phyloP scores from a whole-genome alignment of 2,888 invertebrate genomes.

The Acronicta alni region DNA sequence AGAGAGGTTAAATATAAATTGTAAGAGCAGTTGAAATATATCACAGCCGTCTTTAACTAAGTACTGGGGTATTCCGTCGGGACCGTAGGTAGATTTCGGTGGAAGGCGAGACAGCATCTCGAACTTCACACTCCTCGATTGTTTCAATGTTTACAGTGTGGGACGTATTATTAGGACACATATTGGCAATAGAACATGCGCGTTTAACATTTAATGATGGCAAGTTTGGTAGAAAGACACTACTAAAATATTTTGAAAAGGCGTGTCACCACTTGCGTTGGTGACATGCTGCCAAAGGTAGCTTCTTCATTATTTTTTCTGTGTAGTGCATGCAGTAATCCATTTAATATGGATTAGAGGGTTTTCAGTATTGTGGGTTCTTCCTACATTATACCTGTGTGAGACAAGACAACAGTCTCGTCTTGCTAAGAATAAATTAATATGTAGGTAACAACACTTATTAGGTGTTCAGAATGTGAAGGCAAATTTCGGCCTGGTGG shows the following conservation, averaged over 20 bases:
- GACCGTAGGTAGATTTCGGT: conserved; percentile 1
- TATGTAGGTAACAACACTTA: no score
- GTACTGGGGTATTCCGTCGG: neutral
- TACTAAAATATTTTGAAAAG: conserved; percentile 1
- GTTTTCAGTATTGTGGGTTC: no score
- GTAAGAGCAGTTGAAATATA: neutral
- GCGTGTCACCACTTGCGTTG: conserved; percentile 1
- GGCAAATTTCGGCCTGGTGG: no score
- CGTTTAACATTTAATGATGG: neutral
- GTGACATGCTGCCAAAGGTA: no score
- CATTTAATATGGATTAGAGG: no score
- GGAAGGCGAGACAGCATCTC: neutral
- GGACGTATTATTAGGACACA: neutral
- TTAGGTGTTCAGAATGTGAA: no score
- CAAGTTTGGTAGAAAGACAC: neutral
- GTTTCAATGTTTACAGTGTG: neutral
- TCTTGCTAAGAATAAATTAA: no score
- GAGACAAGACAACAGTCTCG: no score
- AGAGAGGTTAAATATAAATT: conserved; percentile 1
- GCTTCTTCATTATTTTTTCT: no score
- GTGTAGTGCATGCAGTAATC: no score
- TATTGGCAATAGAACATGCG: neutral
- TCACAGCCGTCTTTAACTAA: neutral
- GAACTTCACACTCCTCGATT: neutral
- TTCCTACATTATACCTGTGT: no score